Evolutionary conservation across 2,888 invertebrate genomes (phyloP).

Genomic region (Cosmia trapezina): DNA sequence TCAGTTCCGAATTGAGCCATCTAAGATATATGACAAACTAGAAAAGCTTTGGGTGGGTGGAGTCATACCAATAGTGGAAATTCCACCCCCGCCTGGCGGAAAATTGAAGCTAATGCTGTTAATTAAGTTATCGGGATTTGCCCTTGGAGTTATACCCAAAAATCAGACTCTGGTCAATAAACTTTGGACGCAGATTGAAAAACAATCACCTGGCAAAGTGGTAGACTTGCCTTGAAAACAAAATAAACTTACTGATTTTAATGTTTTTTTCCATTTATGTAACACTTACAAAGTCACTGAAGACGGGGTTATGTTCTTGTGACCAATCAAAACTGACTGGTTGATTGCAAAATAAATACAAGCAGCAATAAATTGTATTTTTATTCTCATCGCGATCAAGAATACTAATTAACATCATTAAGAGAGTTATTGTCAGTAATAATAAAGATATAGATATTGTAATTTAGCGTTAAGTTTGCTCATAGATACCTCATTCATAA

Average conservation of each 20-base stretch:
- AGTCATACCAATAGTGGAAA: conserved; percentile 1
- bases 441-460: neutral
- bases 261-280: neutral
- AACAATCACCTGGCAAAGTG: conserved; percentile 3
- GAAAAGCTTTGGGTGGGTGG: neutral
- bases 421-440: neutral
- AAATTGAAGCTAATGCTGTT: conserved; percentile 7
- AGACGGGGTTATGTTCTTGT: neutral
- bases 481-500: neutral
- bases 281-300: neutral
- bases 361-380: neutral
- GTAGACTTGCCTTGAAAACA: neutral
- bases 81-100: neutral
- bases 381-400: neutral
- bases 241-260: neutral
- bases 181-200: conserved; percentile 4
- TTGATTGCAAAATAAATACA: conserved; percentile 7
- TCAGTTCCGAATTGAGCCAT: conserved; percentile 1
- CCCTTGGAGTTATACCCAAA: conserved; percentile 6
- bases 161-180: neutral
- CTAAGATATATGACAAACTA: neutral
- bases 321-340: neutral
- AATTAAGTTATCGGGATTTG: neutral
- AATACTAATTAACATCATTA: neutral
- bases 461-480: neutral